Conservation (phyloP, 2,797 vertebrate species). For the Pseudochirops cupreus region DNA sequence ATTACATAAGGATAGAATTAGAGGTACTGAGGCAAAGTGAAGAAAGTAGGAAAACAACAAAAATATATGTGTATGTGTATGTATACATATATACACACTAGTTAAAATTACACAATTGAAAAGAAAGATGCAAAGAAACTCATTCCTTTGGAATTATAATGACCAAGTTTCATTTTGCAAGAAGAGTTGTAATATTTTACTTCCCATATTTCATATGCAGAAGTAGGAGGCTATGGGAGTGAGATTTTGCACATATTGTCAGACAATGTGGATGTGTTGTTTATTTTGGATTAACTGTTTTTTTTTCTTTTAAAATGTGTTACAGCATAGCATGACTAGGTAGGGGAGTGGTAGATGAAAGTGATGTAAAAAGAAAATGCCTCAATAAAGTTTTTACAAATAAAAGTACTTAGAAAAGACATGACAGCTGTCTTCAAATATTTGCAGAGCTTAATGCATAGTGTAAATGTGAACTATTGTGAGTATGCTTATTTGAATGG, state of each 20-base stretch:
- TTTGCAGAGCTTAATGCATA: background rate
- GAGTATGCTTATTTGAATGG: background rate
- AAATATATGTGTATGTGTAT: background rate
- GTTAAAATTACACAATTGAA: background rate
- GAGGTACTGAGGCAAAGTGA: background rate
- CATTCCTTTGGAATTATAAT: background rate
- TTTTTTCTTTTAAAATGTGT: background rate
- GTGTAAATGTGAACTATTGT: background rate
- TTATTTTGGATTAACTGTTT: background rate
- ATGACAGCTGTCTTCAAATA: background rate
- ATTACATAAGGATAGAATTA: background rate
- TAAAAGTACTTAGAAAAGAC: background rate
- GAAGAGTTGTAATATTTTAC: background rate
- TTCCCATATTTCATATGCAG: background rate
- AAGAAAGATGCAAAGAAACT: background rate
- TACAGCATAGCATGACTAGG: background rate
- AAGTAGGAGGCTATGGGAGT: background rate
- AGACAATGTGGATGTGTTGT: background rate
- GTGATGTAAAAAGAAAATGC: background rate
- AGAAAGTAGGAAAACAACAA: background rate
- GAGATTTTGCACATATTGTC: background rate
- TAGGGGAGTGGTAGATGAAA: background rate
- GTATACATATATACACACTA: background rate
- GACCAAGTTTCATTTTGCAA: background rate
- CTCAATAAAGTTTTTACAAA: background rate